These are phyloP conservation scores for Drosophila hydei DNA, from an alignment of 1,140 invertebrate genomes.

Conservation along the genomic window DNA sequence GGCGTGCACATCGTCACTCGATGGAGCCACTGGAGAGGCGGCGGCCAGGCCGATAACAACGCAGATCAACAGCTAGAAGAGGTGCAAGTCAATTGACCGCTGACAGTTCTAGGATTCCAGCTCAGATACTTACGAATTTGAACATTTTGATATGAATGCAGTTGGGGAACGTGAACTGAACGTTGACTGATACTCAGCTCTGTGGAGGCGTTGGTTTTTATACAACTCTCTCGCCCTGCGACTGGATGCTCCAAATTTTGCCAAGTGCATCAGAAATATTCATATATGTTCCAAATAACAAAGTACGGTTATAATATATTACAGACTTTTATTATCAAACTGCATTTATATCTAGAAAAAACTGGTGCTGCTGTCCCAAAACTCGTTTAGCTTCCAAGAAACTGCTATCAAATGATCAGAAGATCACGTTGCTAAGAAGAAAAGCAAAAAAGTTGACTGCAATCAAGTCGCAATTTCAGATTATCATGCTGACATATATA, in stretches of 20 bases:
- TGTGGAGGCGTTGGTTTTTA: slow-evolving; percentile 40
- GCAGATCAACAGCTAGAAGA: slow-evolving; percentile 15
- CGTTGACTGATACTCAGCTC: slow-evolving; percentile 65
- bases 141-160: slow-evolving; percentile 66
- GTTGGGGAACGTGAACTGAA: slow-evolving; percentile 50
- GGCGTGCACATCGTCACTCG: background rate
- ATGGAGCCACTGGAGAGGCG: background rate
- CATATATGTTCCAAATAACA: background rate
- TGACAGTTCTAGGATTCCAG: background rate
- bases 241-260: background rate
- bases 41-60: slow-evolving; percentile 17
- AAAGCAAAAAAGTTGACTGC: background rate
- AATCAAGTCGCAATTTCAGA: slow-evolving; percentile 7
- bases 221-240: slow-evolving; percentile 21
- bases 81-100: background rate
- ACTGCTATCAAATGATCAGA: slow-evolving; percentile 8
- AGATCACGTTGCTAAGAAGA: background rate
- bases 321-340: background rate
- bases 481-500: background rate
- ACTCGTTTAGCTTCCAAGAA: slow-evolving; percentile 21
- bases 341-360: background rate
- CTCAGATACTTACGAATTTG: slow-evolving; percentile 47
- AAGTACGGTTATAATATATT: slow-evolving; percentile 8
- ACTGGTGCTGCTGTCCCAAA: slow-evolving; percentile 1
- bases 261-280: background rate